These are phyloP conservation scores for Amblyopsis hoosieri DNA, from an alignment of 2,797 vertebrate genomes.

Conservation along the genomic window DNA sequence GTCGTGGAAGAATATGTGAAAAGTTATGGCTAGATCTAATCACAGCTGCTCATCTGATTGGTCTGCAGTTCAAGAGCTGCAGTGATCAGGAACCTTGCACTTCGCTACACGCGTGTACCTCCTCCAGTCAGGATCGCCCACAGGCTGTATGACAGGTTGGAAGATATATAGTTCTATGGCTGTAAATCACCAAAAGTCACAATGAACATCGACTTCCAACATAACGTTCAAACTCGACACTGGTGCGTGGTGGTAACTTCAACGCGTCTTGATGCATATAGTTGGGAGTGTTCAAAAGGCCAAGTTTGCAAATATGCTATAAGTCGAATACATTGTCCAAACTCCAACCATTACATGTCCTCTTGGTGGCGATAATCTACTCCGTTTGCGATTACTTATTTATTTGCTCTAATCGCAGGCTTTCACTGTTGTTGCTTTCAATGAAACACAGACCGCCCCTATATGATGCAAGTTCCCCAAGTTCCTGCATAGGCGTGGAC, in stretches of 20 bases:
- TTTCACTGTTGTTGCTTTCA: background rate
- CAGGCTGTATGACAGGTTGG: too few species aligned
- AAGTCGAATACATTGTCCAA: background rate
- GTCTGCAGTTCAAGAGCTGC: conserved; percentile 3
- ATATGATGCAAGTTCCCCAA: conserved; percentile 53
- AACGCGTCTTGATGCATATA: background rate
- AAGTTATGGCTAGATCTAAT: conserved; percentile 27
- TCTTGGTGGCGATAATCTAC: background rate
- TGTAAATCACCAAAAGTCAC: too few species aligned
- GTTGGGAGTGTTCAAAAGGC: too few species aligned
- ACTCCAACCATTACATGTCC: background rate
- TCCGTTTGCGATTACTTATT: too few species aligned
- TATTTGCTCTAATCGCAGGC: too few species aligned
- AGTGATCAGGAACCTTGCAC: conserved; percentile 60
- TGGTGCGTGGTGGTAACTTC: too few species aligned
- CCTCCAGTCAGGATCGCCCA: background rate
- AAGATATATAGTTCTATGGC: background rate
- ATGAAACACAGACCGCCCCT: background rate
- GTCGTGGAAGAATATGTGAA: background rate
- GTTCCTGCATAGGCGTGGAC: conserved; percentile 15
- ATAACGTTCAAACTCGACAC: too few species aligned
- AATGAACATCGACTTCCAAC: too few species aligned
- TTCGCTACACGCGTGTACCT: conserved; percentile 57
- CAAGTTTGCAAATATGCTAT: too few species aligned
- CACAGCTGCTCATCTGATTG: conserved; percentile 52